Base-by-base conservation (phyloP, 2,888 invertebrate genomes). In the Ceramica pisi region DNA sequence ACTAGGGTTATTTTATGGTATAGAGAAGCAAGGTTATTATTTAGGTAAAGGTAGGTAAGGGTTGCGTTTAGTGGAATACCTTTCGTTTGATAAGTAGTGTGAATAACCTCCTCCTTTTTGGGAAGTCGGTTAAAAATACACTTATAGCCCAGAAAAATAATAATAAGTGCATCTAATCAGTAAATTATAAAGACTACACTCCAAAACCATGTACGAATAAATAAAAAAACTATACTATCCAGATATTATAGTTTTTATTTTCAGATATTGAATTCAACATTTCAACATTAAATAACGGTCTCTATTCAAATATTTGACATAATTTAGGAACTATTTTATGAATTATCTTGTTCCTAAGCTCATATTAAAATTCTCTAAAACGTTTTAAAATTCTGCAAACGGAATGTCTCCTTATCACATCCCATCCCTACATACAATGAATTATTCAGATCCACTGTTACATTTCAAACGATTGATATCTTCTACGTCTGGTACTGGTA, bases 401-500 rank as follows among this genome's bases (percentile, higher is more conserved):
- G 23, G 19, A 21, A 62, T 2, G 7, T 55, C 12, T 23, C 48
- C 35, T 35, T 70, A 62, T 75, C 70, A 44, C 71, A 64, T 78
- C 63, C 71, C 48, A 55, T 55, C n/a, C 21, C 44, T 16, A n/a
- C n/a, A n/a, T 50, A 57, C 23, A 75, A 75, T 78, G 78, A 78
- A 78, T 75, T 78, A 75, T 75, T 75, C 78, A 78, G 26, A 55
- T n/a, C 71, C 26, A 12, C 14, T 21, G 41, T 62, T 14, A 70
- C 21, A 71, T 16, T 19, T 55, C 71, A 59, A 59, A 68, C 16
- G n/a, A 10, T 12, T n/a, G 26, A 35, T 63, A 64, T 63, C 48
- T 35, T 21, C 26, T 2, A 4, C 12, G 23, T 26, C 16, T 31
- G n/a, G n/a, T n/a, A 14, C 31, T 26, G 57, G 41, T 62, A 66